phyloP scores from a whole-genome alignment of 2,113 vertebrate species.

The Heteronetta atricapilla region DNA sequence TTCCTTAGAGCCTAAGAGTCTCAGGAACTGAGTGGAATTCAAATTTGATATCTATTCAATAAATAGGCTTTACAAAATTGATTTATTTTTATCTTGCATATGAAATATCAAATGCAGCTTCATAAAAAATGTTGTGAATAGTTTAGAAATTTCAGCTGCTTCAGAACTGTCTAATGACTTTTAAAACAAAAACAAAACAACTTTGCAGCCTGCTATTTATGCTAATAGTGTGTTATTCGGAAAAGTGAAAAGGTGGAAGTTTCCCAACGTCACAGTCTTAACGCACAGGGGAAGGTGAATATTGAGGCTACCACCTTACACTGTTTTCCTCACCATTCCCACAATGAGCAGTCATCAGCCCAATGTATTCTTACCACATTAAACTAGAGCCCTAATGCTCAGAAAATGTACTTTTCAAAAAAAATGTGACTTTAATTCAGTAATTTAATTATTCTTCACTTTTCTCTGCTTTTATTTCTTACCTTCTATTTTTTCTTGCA shows the following conservation, averaged over 20 bases:
- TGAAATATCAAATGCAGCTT: not conserved
- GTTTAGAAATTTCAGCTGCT: not conserved
- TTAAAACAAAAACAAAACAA: not conserved
- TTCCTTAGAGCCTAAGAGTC: not conserved
- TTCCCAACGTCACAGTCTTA: not conserved
- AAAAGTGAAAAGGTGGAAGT: not conserved
- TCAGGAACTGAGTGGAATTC: not conserved
- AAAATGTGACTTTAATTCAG: not conserved
- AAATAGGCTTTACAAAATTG: not conserved
- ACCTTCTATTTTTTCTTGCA: constrained; percentile 91
- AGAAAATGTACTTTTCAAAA: not conserved
- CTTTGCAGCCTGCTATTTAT: not conserved
- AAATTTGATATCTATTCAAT: not conserved
- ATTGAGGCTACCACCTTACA: fast-evolving
- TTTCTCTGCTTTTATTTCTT: not conserved
- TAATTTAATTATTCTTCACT: not conserved
- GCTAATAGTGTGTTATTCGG: not conserved
- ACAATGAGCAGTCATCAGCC: not conserved
- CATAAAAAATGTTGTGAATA: not conserved
- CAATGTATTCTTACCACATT: not conserved
- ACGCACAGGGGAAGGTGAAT: not conserved
- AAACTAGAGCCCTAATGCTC: not conserved
- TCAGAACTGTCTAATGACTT: not conserved
- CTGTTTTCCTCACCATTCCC: not conserved
- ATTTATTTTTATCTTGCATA: not conserved